Conservation (phyloP, 2,888 invertebrate genomes). For the Cactoblastis cactorum region DNA sequence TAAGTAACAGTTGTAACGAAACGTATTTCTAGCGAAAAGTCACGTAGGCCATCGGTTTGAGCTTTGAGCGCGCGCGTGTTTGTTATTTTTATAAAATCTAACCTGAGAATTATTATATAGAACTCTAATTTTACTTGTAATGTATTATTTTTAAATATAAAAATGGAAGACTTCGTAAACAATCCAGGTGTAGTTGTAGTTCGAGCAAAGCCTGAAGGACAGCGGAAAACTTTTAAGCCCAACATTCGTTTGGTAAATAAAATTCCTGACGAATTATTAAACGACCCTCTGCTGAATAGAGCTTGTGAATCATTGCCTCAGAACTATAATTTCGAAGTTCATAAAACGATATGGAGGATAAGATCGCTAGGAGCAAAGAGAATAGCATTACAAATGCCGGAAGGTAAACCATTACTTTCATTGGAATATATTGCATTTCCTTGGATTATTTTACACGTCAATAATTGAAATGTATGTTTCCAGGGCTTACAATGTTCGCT, state of each 20-base stretch:
- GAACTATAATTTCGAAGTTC: constrained; percentile 99
- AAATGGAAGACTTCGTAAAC: constrained; percentile 56
- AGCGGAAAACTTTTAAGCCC: constrained; percentile 88
- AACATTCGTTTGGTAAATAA: constrained; percentile 85
- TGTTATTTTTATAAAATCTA: constrained; percentile 46
- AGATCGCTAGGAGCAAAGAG: constrained; percentile 88
- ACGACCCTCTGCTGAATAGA: constrained; percentile 85
- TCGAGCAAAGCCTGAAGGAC: constrained; percentile 85
- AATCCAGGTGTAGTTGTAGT: constrained; percentile 81
- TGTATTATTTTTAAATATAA: constrained; percentile 17
- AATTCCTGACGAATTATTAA: constrained; percentile 88
- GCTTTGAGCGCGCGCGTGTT: constrained; percentile 46
- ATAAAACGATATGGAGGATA: constrained; percentile 98
- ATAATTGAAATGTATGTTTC: constrained; percentile 28
- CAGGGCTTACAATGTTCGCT: constrained; percentile 91
- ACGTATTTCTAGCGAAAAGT: constrained; percentile 53
- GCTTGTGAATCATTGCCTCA: constrained; percentile 88
- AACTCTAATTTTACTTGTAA: constrained; percentile 16
- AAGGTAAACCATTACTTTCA: constrained; percentile 75
- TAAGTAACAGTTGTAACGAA: constrained; percentile 25
- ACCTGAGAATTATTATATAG: constrained; percentile 29
- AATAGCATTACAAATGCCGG: constrained; percentile 98
- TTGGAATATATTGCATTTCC: neutral
- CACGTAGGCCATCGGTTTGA: constrained; percentile 61
- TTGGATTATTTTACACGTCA: neutral